Percentiles rank a stretch among this genome's conserved stretches.
Evolutionary conservation across 2,797 vertebrate genomes (phyloP).

Genomic region (Prunella strophiata): DNA sequence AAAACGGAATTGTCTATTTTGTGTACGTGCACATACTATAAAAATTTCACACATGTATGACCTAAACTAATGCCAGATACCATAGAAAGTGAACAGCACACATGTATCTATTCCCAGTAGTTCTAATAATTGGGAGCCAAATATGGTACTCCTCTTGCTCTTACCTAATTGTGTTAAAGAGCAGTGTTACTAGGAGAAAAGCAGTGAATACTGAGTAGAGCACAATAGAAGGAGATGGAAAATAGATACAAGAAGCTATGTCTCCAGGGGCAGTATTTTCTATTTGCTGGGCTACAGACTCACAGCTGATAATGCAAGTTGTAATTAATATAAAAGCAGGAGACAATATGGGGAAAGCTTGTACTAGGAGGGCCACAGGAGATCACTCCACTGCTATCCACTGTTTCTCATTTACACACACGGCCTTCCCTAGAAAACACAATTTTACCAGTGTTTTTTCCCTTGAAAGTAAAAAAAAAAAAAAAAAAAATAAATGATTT

Average conservation of each 20-base stretch:
- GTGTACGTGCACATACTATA: background rate
- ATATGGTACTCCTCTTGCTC: slow-evolving; percentile 86
- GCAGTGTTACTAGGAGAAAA: slow-evolving; percentile 89
- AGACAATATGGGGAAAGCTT: slow-evolving; percentile 92
- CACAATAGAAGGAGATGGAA: slow-evolving; percentile 91
- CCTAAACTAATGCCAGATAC: slow-evolving; percentile 49
- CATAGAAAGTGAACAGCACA: slow-evolving; percentile 67
- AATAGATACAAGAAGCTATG: slow-evolving; percentile 90
- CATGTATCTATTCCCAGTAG: slow-evolving; percentile 89
- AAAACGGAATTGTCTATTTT: background rate
- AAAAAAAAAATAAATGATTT: slow-evolving; percentile 81
- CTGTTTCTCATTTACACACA: slow-evolving; percentile 90
- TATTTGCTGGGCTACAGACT: slow-evolving; percentile 95
- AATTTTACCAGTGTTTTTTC: slow-evolving; percentile 78
- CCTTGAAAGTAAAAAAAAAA: slow-evolving; percentile 82
- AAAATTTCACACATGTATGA: slow-evolving; percentile 20
- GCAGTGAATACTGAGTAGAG: slow-evolving; percentile 78
- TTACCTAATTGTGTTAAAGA: slow-evolving; percentile 96
- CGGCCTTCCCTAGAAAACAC: slow-evolving; percentile 82
- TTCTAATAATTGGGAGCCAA: slow-evolving; percentile 94
- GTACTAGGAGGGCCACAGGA: slow-evolving; percentile 88
- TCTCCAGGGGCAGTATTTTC: slow-evolving; percentile 93
- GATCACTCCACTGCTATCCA: slow-evolving; percentile 81
- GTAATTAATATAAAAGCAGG: slow-evolving; percentile 99
- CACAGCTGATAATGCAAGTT: slow-evolving; percentile 96